phyloP scores from a whole-genome alignment of 2,113 vertebrate genomes.

The Megaceryle torquata region DNA sequence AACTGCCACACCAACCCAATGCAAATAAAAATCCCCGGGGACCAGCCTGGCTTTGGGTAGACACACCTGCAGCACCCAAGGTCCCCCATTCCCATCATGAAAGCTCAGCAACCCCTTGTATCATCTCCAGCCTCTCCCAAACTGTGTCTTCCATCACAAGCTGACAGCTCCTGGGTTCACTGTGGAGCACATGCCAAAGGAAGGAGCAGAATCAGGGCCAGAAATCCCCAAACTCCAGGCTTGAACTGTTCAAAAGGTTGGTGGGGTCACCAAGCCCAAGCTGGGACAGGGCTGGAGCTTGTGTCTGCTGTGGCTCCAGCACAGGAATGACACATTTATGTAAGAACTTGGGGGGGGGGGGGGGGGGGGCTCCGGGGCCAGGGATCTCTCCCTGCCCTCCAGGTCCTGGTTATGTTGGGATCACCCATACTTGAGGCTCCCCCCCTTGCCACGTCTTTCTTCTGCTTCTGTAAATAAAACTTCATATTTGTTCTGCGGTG shows the following conservation, averaged over 20 bases:
- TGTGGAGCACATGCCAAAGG: accelerated
- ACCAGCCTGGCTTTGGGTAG: not conserved
- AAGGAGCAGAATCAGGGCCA: not conserved
- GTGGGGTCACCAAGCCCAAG: not conserved
- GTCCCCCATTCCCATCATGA: not conserved
- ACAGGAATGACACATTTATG: not conserved
- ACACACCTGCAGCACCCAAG: not conserved
- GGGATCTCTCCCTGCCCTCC: not conserved
- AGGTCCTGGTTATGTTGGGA: conserved; percentile 47
- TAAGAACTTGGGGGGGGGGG: not conserved
- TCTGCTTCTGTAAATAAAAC: conserved; percentile 62
- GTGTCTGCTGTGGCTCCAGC: accelerated
- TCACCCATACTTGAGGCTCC: not conserved
- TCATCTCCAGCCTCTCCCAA: not conserved
- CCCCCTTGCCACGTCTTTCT: not conserved
- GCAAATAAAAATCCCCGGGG: not conserved
- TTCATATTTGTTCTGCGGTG: conserved; percentile 44
- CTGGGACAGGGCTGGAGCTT: not conserved
- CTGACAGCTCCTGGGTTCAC: not conserved
- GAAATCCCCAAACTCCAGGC: not conserved
- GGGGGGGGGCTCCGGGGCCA: not conserved
- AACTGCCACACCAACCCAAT: not conserved
- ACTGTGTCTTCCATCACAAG: accelerated
- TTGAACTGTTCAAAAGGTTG: not conserved
- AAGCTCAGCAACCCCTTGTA: not conserved